Evolutionary conservation across 2,888 invertebrate species (phyloP).

Genomic region (Lycophotia porphyrea): DNA sequence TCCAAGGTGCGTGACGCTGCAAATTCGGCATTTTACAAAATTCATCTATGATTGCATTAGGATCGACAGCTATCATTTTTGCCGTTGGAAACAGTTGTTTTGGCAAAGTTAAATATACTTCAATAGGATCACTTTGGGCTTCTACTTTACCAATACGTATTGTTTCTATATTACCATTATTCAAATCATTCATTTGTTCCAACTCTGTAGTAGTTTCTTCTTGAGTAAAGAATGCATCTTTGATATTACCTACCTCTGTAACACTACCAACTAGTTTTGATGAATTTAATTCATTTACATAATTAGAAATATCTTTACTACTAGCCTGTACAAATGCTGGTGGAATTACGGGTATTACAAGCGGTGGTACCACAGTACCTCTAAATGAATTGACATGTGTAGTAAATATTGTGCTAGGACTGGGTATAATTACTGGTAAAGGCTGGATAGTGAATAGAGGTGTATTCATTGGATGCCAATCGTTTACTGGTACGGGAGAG

Average conservation of each 20-base stretch:
- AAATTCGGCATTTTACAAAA: constrained; percentile 77
- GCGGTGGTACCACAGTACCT: constrained; percentile 40
- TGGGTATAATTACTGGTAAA: constrained; percentile 50
- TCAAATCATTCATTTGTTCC: neutral
- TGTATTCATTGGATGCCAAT: constrained; percentile 46
- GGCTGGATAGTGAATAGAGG: constrained; percentile 30
- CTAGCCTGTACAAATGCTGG: constrained; percentile 27
- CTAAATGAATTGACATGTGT: constrained; percentile 35
- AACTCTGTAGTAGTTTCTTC: neutral
- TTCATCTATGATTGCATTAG: constrained; percentile 81
- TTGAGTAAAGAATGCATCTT: constrained; percentile 17
- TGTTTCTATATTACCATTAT: constrained; percentile 15
- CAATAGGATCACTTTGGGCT: constrained; percentile 64
- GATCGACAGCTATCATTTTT: constrained; percentile 75
- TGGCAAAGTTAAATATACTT: constrained; percentile 76
- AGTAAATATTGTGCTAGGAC: constrained; percentile 33
- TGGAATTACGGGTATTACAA: constrained; percentile 44
- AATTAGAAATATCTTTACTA: constrained; percentile 12
- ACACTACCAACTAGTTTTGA: neutral
- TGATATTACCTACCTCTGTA: neutral
- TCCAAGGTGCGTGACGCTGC: constrained; percentile 73
- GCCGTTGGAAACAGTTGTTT: constrained; percentile 78
- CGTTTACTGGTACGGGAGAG: constrained; percentile 36
- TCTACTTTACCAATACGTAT: neutral
- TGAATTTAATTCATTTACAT: constrained; percentile 22